phyloP scores from a whole-genome alignment of 2,113 vertebrate species.

The Hypanus sabinus region DNA sequence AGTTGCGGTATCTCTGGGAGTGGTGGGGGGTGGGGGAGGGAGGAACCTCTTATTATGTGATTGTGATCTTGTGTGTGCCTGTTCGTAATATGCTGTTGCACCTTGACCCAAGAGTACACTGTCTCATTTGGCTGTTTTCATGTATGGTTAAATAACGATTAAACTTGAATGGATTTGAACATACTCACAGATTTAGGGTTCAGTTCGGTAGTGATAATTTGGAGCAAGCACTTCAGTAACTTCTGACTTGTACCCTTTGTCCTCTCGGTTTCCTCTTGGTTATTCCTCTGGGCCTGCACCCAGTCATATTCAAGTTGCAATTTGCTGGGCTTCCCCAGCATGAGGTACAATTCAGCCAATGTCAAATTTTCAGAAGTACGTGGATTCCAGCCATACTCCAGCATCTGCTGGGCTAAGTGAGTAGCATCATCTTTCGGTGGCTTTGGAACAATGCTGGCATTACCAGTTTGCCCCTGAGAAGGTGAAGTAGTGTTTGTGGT shows the following conservation, averaged over 20 bases:
- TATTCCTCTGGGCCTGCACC: constrained; percentile 62
- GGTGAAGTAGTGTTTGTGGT: constrained; percentile 52
- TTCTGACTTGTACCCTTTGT: constrained; percentile 59
- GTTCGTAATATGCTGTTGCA: too few relatives aligned
- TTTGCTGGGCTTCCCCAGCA: constrained; percentile 93
- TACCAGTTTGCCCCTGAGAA: constrained; percentile 52
- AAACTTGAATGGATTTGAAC: not conserved
- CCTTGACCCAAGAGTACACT: too few relatives aligned
- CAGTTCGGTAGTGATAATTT: constrained; percentile 83
- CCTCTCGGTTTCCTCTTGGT: constrained; percentile 45
- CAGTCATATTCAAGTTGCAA: constrained; percentile 94
- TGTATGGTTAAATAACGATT: too few relatives aligned
- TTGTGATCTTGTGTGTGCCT: too few relatives aligned
- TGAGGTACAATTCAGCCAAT: constrained; percentile 95
- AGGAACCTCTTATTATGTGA: too few relatives aligned
- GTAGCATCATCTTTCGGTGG: constrained; percentile 56
- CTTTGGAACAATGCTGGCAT: constrained; percentile 44
- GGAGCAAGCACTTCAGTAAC: constrained; percentile 80
- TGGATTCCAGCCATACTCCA: constrained; percentile 83
- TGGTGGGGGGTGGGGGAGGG: too few relatives aligned
- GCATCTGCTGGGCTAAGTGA: constrained; percentile 69
- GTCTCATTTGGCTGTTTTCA: too few relatives aligned
- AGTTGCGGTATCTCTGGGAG: too few relatives aligned
- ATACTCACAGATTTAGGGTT: constrained; percentile 84
- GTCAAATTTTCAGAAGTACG: constrained; percentile 84